Conservation (phyloP, 2,888 invertebrate species). For the Imbricaverruca yamaguchii region DNA sequence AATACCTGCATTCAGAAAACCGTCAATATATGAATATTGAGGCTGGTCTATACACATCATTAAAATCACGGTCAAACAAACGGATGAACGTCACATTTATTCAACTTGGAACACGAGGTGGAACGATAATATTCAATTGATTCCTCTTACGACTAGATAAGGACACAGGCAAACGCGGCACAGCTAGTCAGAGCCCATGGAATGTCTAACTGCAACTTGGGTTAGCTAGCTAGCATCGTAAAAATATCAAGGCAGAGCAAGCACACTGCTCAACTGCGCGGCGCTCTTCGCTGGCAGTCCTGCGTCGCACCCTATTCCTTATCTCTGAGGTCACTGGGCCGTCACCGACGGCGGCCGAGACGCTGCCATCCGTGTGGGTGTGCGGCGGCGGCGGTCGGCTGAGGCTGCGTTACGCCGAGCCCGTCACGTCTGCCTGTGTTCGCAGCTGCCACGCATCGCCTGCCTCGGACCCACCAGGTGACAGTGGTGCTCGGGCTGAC, state of each 20-base stretch:
- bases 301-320: no score
- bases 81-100: not conserved
- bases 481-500: not conserved
- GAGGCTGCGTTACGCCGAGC: not conserved
- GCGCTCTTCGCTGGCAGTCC: no score
- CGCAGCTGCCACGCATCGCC: no score
- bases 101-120: not conserved
- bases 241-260: not conserved
- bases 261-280: not conserved
- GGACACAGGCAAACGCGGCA: not conserved
- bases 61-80: no score
- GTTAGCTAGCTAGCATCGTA: not conserved
- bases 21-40: no score
- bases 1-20: no score
- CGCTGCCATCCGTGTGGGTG: no score
- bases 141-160: not conserved
- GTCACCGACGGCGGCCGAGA: no score
- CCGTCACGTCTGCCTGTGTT: no score
- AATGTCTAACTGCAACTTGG: not conserved
- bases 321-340: no score
- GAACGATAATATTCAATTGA: not conserved
- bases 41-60: no score
- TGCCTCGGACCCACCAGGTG: no score
- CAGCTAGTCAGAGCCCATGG: not conserved
- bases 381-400: not conserved